Evolutionary conservation across 2,113 vertebrate genomes (phyloP).

Genomic region (Illadopsis cleaveri): DNA sequence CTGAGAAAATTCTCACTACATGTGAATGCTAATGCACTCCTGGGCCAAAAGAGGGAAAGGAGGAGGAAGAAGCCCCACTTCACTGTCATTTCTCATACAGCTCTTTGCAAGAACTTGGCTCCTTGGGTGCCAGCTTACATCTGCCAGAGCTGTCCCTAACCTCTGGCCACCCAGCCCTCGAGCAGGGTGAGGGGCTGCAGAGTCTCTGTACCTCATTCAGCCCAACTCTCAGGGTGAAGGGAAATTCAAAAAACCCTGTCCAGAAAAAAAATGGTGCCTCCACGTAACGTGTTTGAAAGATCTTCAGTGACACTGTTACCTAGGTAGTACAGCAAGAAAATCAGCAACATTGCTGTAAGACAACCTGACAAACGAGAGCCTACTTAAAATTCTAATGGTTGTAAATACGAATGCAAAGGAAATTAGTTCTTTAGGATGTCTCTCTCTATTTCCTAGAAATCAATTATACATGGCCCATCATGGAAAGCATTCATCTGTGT

Average conservation of each 20-base stretch:
- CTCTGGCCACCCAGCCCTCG: too few relatives aligned
- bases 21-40: background rate
- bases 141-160: background rate
- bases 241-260: background rate
- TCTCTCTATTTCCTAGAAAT: background rate
- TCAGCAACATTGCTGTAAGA: background rate
- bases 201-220: background rate
- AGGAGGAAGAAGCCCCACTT: rapidly evolving
- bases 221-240: background rate
- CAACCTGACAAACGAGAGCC: background rate
- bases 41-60: background rate
- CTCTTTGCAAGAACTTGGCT: background rate
- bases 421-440: background rate
- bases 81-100: background rate
- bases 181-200: background rate
- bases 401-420: background rate
- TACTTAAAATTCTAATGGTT: background rate
- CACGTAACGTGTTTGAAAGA: background rate
- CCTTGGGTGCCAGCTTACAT: background rate
- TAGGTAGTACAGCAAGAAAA: background rate
- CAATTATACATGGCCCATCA: background rate
- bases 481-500: background rate
- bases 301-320: background rate
- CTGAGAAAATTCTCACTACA: background rate
- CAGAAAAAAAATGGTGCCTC: background rate